phyloP scores from a whole-genome alignment of 1,140 invertebrate genomes.

The Megalonaias nervosa region DNA sequence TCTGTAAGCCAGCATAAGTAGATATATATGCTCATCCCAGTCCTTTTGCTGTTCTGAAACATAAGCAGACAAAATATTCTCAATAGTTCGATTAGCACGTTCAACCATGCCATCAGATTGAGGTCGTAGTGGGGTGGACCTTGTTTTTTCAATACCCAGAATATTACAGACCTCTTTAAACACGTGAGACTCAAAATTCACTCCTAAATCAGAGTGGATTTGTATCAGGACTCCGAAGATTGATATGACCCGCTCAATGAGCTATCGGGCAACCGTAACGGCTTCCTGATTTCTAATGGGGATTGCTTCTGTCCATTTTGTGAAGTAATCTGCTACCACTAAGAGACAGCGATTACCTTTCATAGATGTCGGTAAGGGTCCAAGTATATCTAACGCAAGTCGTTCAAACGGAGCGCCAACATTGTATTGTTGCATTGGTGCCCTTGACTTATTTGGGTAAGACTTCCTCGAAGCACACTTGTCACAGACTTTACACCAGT shows the following conservation, averaged over 20 bases:
- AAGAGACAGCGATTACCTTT: conserved; percentile 50
- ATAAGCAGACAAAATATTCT: conserved; percentile 11
- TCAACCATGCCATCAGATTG: conserved; percentile 39
- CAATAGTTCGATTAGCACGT: conserved; percentile 27
- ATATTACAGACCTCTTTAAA: conserved; percentile 18
- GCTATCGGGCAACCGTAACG: conserved; percentile 42
- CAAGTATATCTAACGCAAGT: conserved; percentile 13
- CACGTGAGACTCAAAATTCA: conserved; percentile 27
- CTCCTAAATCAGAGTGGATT: conserved; percentile 54
- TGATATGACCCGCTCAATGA: conserved; percentile 46
- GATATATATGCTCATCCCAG: conserved; percentile 29
- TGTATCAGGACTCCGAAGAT: conserved; percentile 17
- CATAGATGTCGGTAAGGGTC: background rate
- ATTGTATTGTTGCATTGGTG: background rate
- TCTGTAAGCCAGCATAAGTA: conserved; percentile 22
- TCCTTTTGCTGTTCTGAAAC: conserved; percentile 34
- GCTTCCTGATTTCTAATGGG: conserved; percentile 37
- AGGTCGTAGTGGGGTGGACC: conserved; percentile 31
- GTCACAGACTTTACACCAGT: background rate
- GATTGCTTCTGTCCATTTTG: conserved; percentile 44
- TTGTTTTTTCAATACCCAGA: conserved; percentile 28
- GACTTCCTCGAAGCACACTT: background rate
- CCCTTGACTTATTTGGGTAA: too few relatives aligned
- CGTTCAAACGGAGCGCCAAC: conserved; percentile 11
- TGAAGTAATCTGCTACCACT: conserved; percentile 51